Base-by-base conservation (phyloP, 2,888 invertebrate species). In the Epirrita christyi region DNA sequence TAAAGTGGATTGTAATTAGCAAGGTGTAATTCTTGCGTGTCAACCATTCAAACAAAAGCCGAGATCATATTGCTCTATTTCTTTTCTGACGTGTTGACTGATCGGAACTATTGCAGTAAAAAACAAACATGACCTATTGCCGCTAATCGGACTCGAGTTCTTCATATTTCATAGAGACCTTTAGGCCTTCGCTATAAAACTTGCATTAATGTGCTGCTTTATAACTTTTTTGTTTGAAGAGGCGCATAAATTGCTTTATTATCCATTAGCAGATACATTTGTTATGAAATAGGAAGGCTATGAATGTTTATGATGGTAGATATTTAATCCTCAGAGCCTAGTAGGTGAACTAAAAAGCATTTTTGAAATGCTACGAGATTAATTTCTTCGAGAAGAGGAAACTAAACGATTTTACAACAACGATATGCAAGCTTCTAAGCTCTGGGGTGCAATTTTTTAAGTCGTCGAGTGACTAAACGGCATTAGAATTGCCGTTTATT, bases 231-330 rank as follows among this genome's bases (percentile, higher is more conserved):
- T 69, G 64, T 27, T 42, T 80, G 71, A 78, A 78, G 68, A 72
- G 71, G 68, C 64, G 68, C 72, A 79, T 86, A 85, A 83, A 86
- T 85, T 72, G 72, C 61, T 68, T 21, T 49, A 36, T 37, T 75
- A 68, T 83, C 79, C 83, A 88, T 88, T 87, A 85, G 78, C 67
- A 66, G 47, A 72, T 61, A 69, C 70, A 73, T 82, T 74, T 80
- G 53, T 63, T 61, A 63, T 66, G 60, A 67, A 55, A 60, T 59
- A 54, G 44, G 41, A 43, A 41, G 6, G 45, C 36, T 14, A 38
- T 42, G n/a, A 27, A 43, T 38, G 37, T 41, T 55, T 38, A 44
- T 45, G 43, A 49, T 42, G 44, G 38, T 49, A 36, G 10, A n/a
- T 11, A 36, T 11, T 34, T n/a, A 38, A 14, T 13, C 11, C 29